Percentiles rank a stretch among this genome's conserved stretches.
These are phyloP conservation scores for Liparis tanakae DNA, from an alignment of 2,797 vertebrate species.

Conservation along the genomic window DNA sequence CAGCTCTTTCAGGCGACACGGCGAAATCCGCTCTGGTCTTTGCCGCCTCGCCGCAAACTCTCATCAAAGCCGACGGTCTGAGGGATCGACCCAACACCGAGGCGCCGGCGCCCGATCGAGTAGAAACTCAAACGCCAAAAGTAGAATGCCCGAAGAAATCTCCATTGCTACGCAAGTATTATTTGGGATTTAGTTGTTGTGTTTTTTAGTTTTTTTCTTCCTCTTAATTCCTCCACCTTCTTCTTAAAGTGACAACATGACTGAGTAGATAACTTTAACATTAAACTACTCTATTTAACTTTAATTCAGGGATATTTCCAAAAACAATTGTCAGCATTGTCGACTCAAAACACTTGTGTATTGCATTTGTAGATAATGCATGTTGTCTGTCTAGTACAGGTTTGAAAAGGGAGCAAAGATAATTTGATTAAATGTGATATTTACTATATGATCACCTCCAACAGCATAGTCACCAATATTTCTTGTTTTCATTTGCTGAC, in stretches of 20 bases:
- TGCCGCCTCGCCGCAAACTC: conserved; percentile 49
- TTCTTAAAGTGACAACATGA: not conserved
- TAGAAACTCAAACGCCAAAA: conserved; percentile 36
- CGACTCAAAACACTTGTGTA: not conserved
- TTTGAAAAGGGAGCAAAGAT: not conserved
- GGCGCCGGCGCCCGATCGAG: conserved; percentile 24
- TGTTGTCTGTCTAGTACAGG: not conserved
- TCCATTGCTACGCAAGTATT: conserved; percentile 89
- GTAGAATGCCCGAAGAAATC: conserved; percentile 84
- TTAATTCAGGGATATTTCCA: not conserved
- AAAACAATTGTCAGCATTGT: not conserved
- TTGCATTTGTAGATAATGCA: too few species aligned
- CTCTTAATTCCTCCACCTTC: not conserved
- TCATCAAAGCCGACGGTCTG: conserved; percentile 34
- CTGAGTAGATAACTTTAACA: not conserved
- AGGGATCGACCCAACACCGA: conserved; percentile 27
- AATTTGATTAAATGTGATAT: not conserved
- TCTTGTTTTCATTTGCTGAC: conserved; percentile 2
- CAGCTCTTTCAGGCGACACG: conserved; percentile 75
- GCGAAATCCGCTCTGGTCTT: conserved; percentile 45
- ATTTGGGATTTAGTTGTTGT: not conserved
- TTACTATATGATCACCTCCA: not conserved
- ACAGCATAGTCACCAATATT: not conserved
- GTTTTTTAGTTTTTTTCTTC: not conserved
- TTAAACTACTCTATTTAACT: too few species aligned